Conservation (phyloP, 2,888 invertebrate genomes). For the Melinaea marsaeus region DNA sequence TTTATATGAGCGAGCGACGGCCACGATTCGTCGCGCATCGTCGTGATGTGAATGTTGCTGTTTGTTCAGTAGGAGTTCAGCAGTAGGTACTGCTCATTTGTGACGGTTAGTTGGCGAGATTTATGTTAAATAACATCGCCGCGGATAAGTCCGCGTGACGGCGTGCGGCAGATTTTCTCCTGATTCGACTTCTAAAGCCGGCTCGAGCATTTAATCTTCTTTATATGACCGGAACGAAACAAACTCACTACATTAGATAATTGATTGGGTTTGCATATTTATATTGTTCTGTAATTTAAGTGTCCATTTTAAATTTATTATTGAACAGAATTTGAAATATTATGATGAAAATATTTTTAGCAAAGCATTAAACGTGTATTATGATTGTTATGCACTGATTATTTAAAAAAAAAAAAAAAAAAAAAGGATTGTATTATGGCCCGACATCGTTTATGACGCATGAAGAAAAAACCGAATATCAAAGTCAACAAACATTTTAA, state of each 20-base stretch:
- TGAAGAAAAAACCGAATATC: conserved; percentile 62
- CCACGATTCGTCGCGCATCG: conserved; percentile 73
- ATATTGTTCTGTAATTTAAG: conserved; percentile 2
- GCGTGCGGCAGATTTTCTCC: conserved; percentile 73
- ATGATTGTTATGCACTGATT: conserved; percentile 52
- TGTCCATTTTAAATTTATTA: not conserved
- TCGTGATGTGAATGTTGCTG: conserved; percentile 43
- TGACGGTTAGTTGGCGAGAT: conserved; percentile 76
- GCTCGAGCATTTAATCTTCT: conserved; percentile 55
- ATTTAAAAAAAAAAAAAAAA: conserved; percentile 57
- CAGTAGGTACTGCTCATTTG: conserved; percentile 56
- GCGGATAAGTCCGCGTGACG: conserved; percentile 73
- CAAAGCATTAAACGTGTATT: conserved; percentile 42
- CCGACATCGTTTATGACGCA: conserved; percentile 69
- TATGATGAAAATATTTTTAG: too few relatives aligned
- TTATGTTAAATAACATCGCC: conserved; percentile 76
- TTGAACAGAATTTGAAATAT: not conserved
- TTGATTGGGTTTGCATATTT: conserved; percentile 21
- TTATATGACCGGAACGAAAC: conserved; percentile 41
- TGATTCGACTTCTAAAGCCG: conserved; percentile 62
- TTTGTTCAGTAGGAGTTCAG: conserved; percentile 51
- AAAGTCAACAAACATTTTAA: too few relatives aligned
- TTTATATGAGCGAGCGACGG: conserved; percentile 73
- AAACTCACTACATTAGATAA: conserved; percentile 26
- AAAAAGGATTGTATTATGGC: conserved; percentile 56